Base-by-base conservation (phyloP, 2,113 vertebrate genomes). In the Heterotilapia buettikoferi region DNA sequence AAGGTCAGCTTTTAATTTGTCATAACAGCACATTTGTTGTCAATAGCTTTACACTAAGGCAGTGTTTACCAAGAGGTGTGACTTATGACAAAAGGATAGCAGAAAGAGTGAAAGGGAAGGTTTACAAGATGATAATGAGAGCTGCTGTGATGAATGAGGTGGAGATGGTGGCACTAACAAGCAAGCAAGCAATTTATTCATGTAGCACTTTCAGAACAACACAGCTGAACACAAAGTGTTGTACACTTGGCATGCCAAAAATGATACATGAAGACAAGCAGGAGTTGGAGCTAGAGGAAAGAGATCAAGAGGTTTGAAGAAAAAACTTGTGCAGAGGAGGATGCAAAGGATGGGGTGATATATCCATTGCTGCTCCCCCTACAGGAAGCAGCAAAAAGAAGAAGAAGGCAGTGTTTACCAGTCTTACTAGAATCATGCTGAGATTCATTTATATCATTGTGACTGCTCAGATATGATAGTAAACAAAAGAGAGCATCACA, bases 1-100 rank as follows among this genome's bases (percentile, higher is more conserved):
- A 99, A 99, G 98, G 98, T 99, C 90, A 56, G 88, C 18, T 21
- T 78, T 47, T 24, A 52, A n/a, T 24, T 40, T 50, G 2, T 31
- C 9, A 5, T 40, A 11, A 13, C 14, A 7, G 36, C 5, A 38
- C 3, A 33, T 73, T 12, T 8, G 10, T 36, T 33, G 53, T 81
- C 3, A 52, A 43, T 61, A 56, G 47, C 45, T 76, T 11, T 84
- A 16, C n/a, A n/a, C 6, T 45, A 36, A 40, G 8, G 21, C 19
- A 40, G 31, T 38, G 24, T 53, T 76, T 36, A 21, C 40, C 12
- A 73, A 29, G 7, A 45, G 14, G 38, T 73, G 40, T 73, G 16
- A 29, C 14, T 26, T 45, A 11, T 73, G 40, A 18, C 21, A 29
- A 3, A 76, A 47, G 6, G 8, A 29, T 47, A 73, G 40, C 68